Evolutionary conservation across 2,888 invertebrate species (phyloP).

Genomic region (Syrphus vitripennis): DNA sequence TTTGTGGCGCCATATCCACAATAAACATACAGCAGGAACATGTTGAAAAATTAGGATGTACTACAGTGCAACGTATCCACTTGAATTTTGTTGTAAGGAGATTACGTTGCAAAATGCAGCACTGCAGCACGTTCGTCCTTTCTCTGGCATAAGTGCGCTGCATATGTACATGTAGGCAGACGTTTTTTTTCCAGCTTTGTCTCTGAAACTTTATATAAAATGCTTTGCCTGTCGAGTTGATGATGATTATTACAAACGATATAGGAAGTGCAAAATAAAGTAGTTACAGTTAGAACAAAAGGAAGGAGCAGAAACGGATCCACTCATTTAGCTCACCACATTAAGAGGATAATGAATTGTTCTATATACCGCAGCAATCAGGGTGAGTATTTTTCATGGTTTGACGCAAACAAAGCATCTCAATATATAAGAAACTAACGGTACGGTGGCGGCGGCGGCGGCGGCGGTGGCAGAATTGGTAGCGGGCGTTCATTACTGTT

Average conservation of each 20-base stretch:
- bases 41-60: conserved; percentile 50
- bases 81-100: conserved; percentile 40
- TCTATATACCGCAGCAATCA: conserved; percentile 40
- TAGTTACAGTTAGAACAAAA: not conserved
- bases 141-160: conserved; percentile 18
- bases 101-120: conserved; percentile 38
- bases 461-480: not conserved
- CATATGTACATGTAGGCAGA: conserved; percentile 22
- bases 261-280: conserved; percentile 3
- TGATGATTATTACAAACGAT: conserved; percentile 33
- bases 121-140: conserved; percentile 36
- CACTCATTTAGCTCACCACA: conserved; percentile 51
- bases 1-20: conserved; percentile 56
- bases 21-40: conserved; percentile 30
- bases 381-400: conserved; percentile 30
- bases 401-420: conserved; percentile 41
- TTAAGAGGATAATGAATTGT: conserved; percentile 55
- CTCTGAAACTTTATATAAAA: not conserved
- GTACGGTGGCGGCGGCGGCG: not conserved
- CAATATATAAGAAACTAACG: conserved; percentile 12
- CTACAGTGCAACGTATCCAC: conserved; percentile 42
- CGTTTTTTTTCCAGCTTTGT: not conserved
- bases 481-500: not conserved
- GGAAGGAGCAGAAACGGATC: conserved; percentile 9
- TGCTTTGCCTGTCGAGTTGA: conserved; percentile 10